Conservation (phyloP, 2,113 vertebrate species). For the Leuciscus idus region DNA sequence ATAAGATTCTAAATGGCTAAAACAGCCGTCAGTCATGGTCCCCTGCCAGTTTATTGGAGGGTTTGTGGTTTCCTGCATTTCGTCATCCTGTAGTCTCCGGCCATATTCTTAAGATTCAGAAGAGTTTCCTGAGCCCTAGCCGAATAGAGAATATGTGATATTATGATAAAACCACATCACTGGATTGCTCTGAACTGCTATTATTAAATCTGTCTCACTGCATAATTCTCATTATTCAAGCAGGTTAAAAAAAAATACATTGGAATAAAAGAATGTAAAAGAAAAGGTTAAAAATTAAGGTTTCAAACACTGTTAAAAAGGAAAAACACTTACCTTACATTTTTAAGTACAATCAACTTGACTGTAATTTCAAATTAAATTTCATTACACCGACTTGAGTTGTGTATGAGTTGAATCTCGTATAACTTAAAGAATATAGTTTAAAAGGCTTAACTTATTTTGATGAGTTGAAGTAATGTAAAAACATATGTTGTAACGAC, state of each 20-base stretch:
- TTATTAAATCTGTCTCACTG: conserved; percentile 52
- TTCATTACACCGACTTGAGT: no score
- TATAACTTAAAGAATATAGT: no score
- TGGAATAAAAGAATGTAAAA: background rate
- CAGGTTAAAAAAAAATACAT: conserved; percentile 42
- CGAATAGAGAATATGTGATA: conserved; percentile 57
- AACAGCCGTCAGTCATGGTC: conserved; percentile 72
- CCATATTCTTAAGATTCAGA: conserved; percentile 67
- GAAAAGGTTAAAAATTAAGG: background rate
- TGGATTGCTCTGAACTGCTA: conserved; percentile 49
- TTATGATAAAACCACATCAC: conserved; percentile 53
- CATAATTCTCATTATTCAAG: conserved; percentile 45
- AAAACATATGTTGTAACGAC: no score
- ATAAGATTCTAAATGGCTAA: conserved; percentile 64
- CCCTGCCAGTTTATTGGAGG: conserved; percentile 70
- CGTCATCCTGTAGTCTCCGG: conserved; percentile 65
- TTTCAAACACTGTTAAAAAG: no score
- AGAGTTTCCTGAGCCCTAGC: conserved; percentile 65
- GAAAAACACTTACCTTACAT: no score
- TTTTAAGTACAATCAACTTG: no score
- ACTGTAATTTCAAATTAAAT: no score
- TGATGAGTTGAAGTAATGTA: no score
- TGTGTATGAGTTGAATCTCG: no score
- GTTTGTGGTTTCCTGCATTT: conserved; percentile 71
- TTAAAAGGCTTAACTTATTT: no score